Conservation (phyloP, 92 coral and sea anemone genomes). For the Epizoanthus illoricatus region DNA sequence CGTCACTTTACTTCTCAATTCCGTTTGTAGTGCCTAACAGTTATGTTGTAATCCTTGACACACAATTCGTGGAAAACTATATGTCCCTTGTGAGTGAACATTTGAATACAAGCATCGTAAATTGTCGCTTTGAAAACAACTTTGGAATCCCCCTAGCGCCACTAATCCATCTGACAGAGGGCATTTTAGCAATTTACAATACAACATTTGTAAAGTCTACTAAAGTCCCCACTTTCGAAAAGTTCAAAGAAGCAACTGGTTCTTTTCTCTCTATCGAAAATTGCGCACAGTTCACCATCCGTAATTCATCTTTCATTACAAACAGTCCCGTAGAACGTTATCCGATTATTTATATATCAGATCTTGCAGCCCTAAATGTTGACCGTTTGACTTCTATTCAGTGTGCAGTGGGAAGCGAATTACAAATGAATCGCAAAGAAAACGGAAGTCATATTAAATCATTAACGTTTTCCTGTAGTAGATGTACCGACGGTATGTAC, state of each 20-base stretch:
- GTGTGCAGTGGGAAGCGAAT: not conserved
- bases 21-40: not conserved
- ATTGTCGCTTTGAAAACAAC: conserved; percentile 14
- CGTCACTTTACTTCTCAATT: not conserved
- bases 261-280: not conserved
- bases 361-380: not conserved
- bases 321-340: not conserved
- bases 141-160: not conserved
- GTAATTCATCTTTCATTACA: not conserved
- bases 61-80: conserved; percentile 6
- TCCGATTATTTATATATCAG: not conserved
- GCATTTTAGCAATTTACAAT: not conserved
- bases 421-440: too few species aligned
- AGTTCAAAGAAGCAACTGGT: not conserved
- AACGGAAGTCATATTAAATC: too few species aligned
- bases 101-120: conserved; percentile 3
- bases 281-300: not conserved
- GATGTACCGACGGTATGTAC: too few species aligned
- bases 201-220: not conserved
- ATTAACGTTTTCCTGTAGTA: too few species aligned
- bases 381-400: not conserved
- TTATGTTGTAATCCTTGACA: not conserved
- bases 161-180: not conserved
- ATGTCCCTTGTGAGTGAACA: not conserved
- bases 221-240: not conserved